These are phyloP conservation scores for Danaus melanippus DNA, from an alignment of 1,140 invertebrate genomes.

Conservation along the genomic window DNA sequence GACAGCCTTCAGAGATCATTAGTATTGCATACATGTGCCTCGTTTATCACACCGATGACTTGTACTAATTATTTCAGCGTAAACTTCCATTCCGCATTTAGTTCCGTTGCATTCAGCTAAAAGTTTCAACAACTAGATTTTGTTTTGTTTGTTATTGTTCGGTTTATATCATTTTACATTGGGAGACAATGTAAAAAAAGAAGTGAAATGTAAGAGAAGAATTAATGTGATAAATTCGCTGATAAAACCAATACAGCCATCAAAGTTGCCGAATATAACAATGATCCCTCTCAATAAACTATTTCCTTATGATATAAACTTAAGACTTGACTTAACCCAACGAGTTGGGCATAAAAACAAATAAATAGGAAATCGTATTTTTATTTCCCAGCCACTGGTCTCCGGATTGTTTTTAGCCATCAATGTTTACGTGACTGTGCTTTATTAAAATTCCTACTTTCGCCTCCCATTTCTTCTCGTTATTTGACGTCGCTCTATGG, in stretches of 20 bases:
- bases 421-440: slow-evolving; percentile 59
- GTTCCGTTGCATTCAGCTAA: too few species aligned
- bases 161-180: too few species aligned
- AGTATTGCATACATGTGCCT: too few species aligned
- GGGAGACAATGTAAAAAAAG: too few species aligned
- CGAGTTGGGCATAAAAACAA: slow-evolving; percentile 37
- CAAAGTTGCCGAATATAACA: slow-evolving; percentile 13
- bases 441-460: slow-evolving; percentile 65
- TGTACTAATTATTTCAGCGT: too few species aligned
- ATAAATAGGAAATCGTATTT: slow-evolving; percentile 31
- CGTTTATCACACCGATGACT: too few species aligned
- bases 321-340: slow-evolving; percentile 18
- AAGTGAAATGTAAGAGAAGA: too few species aligned
- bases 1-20: too few species aligned
- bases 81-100: too few species aligned
- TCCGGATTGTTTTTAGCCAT: slow-evolving; percentile 31
- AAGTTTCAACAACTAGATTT: too few species aligned
- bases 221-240: too few species aligned
- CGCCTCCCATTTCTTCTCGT: slow-evolving; percentile 42
- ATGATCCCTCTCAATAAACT: slow-evolving; percentile 27
- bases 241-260: not conserved
- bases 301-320: slow-evolving; percentile 26
- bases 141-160: too few species aligned
- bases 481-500: slow-evolving; percentile 42
- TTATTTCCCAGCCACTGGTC: slow-evolving; percentile 25